Evolutionary conservation across 2,888 invertebrate species (phyloP), one percentile per base, ranked within the genome.

Genomic region (Polymixis lichenea): DNA sequence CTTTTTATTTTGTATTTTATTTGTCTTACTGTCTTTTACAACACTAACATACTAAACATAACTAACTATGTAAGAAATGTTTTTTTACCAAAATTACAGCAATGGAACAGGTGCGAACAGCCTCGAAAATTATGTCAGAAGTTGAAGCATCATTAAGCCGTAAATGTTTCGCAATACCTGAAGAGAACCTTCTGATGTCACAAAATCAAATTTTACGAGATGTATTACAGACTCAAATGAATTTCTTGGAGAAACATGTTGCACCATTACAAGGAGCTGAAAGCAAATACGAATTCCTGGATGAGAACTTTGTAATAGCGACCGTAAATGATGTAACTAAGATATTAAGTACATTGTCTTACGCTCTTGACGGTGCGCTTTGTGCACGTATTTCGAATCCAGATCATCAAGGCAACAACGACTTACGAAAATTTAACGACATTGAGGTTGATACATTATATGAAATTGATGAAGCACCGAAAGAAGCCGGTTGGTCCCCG

Each of bases 341-440:
- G 19, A 86, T 94, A 64, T 86, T 95, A n/a, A 90, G 87, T 66
- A 87, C 93, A 17, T 82, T 95, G 28, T 87, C 91, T 11, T 74
- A 86, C 38, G 89, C 91, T 49, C 80, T 95, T 25, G 88, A 93
- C 25, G 89, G 86, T 17, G 86, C 91, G 8, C 77, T 95, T 2
- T 95, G 95, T 86, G 80, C 84, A 2, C 75, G 77, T 25, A 74
- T 80, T 69, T 51, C 68, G 0, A 38, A 68, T 32, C 25, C 55
- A 55, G 53, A 65, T 32, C n/a, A 55, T 28, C 49, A 43, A 61
- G 67, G 51, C 17, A 61, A 71, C 19, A 56, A 6, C 1, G 55
- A 43, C 1, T 15, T 67, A 28, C 86, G 83, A 13, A 83, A 72
- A 67, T 86, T 56, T 51, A 83, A 83, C 58, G 80, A 75, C 17